A percentile compares a stretch with the other conserved stretches of the same genome.
These are phyloP conservation scores for Leguminivora glycinivorella DNA, from an alignment of 1,140 invertebrate genomes.

Conservation along the genomic window DNA sequence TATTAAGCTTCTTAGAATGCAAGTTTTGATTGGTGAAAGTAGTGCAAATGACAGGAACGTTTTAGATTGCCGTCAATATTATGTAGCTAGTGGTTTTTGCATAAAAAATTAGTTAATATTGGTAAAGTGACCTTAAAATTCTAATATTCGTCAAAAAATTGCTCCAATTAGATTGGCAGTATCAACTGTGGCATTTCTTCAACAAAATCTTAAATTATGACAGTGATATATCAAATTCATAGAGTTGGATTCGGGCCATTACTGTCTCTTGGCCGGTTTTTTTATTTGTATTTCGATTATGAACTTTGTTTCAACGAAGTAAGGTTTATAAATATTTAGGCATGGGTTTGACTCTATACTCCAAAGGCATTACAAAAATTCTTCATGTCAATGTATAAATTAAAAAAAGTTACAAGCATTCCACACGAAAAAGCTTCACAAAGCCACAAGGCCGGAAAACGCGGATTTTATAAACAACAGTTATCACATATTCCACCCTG, in stretches of 20 bases:
- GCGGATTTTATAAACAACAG: not conserved
- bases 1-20: conserved; percentile 23
- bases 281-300: no score
- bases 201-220: no score
- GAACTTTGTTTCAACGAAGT: no score
- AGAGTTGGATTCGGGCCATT: no score
- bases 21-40: conserved; percentile 9
- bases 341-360: no score
- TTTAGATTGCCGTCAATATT: not conserved
- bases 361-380: conserved; percentile 16
- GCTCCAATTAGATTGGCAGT: no score
- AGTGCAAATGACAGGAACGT: not conserved
- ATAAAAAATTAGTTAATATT: no score
- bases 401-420: conserved; percentile 11
- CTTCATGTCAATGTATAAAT: conserved; percentile 21
- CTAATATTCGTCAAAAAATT: no score
- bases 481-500: conserved; percentile 11
- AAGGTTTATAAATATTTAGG: not conserved
- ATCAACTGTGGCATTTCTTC: no score
- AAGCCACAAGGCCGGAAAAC: conserved; percentile 21
- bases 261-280: no score
- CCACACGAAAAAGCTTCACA: not conserved
- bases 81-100: not conserved
- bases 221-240: no score
- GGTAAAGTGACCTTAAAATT: no score